Evolutionary conservation across 2,797 vertebrate genomes (phyloP).

Genomic region (Schizothorax lantsangensis): DNA sequence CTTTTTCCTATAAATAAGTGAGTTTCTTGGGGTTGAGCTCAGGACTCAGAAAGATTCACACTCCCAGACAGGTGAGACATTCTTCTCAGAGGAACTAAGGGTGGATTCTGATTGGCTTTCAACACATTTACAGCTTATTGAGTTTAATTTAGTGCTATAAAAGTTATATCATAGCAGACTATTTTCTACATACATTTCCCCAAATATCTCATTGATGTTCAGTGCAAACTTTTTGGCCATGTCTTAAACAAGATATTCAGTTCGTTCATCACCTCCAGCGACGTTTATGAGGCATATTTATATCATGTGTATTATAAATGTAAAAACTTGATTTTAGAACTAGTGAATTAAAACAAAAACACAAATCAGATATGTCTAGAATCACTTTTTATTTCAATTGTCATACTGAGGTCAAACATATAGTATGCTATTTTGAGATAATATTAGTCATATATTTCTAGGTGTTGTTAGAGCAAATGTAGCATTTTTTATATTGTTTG

Average conservation of each 20-base stretch:
- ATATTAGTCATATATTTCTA: slow-evolving; percentile 20
- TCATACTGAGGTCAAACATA: not conserved
- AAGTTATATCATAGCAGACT: not conserved
- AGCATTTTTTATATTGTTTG: not conserved
- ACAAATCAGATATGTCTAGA: slow-evolving; percentile 10
- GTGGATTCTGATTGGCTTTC: slow-evolving; percentile 37
- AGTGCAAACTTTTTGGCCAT: not conserved
- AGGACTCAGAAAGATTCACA: slow-evolving; percentile 29
- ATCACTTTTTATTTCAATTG: not conserved
- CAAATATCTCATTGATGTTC: not conserved
- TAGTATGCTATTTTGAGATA: not conserved
- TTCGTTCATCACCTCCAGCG: not conserved
- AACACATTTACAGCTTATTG: not conserved
- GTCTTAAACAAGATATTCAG: not conserved
- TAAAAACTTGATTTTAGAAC: slow-evolving; percentile 39
- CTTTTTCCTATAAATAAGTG: slow-evolving; percentile 39
- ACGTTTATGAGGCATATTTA: slow-evolving; percentile 37
- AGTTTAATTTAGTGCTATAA: not conserved
- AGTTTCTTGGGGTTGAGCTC: slow-evolving; percentile 34
- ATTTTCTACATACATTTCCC: not conserved
- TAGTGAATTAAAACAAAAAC: slow-evolving; percentile 27
- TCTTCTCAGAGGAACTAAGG: slow-evolving; percentile 40
- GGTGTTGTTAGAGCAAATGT: not conserved
- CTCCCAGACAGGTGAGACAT: slow-evolving; percentile 51
- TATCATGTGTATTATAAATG: slow-evolving; percentile 38